These are phyloP conservation scores for Cladorhizidae sp. DNA, from an alignment of 37 sponge, comb jelly and placozoan genomes.

Conservation along the genomic window DNA sequence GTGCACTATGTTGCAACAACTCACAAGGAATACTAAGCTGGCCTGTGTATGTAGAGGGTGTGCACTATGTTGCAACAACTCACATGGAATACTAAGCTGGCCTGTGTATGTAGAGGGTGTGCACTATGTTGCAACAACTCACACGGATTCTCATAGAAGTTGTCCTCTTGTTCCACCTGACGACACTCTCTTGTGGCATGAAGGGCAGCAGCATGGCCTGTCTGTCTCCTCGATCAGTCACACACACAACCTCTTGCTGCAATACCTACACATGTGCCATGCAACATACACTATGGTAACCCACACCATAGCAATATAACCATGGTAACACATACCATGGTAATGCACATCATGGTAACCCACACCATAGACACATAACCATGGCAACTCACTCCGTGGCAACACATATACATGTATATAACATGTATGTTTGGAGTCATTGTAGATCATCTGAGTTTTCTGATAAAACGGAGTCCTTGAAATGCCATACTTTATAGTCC, in stretches of 20 bases:
- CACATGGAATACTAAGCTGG: too few relatives aligned
- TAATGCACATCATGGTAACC: too few relatives aligned
- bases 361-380: too few relatives aligned
- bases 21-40: neutral
- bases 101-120: neutral
- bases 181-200: slow-evolving; percentile 37
- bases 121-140: neutral
- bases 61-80: neutral
- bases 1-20: neutral
- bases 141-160: slow-evolving; percentile 62
- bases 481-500: too few relatives aligned
- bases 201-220: slow-evolving; percentile 26
- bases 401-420: too few relatives aligned
- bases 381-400: too few relatives aligned
- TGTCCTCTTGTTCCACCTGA: slow-evolving; percentile 45
- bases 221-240: neutral
- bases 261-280: slow-evolving; percentile 34
- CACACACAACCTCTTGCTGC: slow-evolving; percentile 33
- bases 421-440: too few relatives aligned
- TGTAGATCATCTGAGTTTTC: too few relatives aligned
- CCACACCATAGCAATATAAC: too few relatives aligned
- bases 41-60: neutral
- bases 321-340: too few relatives aligned
- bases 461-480: too few relatives aligned
- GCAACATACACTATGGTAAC: too few relatives aligned